Base-by-base conservation (phyloP, 2,113 vertebrate genomes). In the Empidonax alnorum region DNA sequence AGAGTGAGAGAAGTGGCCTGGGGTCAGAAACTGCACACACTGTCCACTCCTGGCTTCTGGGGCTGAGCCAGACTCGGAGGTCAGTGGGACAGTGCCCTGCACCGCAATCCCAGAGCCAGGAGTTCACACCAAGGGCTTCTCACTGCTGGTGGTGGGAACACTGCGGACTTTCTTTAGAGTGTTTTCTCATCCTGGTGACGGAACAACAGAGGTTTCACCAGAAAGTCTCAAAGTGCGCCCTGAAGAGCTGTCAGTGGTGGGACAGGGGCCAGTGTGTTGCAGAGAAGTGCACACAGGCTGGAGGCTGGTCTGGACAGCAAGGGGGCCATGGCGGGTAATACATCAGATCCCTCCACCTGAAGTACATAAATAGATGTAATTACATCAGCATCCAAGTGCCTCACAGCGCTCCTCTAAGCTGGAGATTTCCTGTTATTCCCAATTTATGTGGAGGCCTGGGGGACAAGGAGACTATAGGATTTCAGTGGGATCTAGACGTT, bases 381-480 rank as follows among this genome's bases (percentile, higher is more conserved):
- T 96, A 68, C 56, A 52, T 88, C 84, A 93, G 65, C 37, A 78
- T 52, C 73, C 56, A 66, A 93, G 82, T 66, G 53, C 75, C 52
- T 89, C 72, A 24, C 13, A 42, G 79, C 61, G 3, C 79, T 90
- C 85, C 84, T 86, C 65, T 96, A 71, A 95, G 90, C 92, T 93
- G 23, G 82, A 94, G 79, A 96, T 96, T 93, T 92, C 94, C 94
- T 92, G 76, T 74, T 90, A 92, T 96, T 88, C 90, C 79, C 88
- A 86, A 58, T 93, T 92, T 96, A 92, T 74, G 67, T 75, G 46
- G 79, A 81, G 39, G 69, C 72, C 79, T 58, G 11, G 33, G 50
- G 85, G 71, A 93, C 87, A 95, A 87, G 84, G 58, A 81, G 84
- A 87, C 84, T 86, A 95, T 96, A 95, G 95, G 94, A 92, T 97